phyloP scores from a whole-genome alignment of 2,888 invertebrate species.

The Lithophane socia region DNA sequence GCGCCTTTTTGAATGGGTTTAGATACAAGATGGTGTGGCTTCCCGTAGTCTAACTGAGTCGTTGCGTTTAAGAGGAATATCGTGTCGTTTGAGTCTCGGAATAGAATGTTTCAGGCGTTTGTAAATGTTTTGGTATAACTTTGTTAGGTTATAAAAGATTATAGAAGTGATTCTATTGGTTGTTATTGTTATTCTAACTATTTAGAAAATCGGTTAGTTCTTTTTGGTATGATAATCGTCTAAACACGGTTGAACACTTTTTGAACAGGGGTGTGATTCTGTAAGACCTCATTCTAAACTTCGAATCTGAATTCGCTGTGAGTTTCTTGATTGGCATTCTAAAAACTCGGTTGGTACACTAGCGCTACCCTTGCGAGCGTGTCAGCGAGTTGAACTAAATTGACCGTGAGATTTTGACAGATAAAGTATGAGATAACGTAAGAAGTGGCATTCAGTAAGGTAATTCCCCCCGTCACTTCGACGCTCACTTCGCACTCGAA shows the following conservation, averaged over 20 bases:
- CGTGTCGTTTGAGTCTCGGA: slow-evolving; percentile 54
- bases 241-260: not conserved
- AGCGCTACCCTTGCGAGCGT: too few relatives aligned
- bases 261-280: not conserved
- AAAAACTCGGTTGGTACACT: too few relatives aligned
- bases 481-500: too few relatives aligned
- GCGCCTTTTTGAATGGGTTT: slow-evolving; percentile 16
- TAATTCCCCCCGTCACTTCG: too few relatives aligned
- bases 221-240: not conserved
- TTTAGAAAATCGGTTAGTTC: not conserved
- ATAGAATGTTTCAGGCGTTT: slow-evolving; percentile 51
- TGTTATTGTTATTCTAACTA: not conserved
- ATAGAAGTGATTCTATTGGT: not conserved
- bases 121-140: slow-evolving; percentile 17
- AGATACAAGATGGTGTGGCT: slow-evolving; percentile 28
- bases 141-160: not conserved
- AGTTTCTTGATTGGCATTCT: too few relatives aligned
- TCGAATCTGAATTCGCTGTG: too few relatives aligned
- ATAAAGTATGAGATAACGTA: too few relatives aligned
- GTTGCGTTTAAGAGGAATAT: slow-evolving; percentile 60
- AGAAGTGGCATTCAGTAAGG: too few relatives aligned
- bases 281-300: too few relatives aligned
- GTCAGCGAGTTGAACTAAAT: too few relatives aligned
- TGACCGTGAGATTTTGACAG: too few relatives aligned
- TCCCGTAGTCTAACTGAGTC: slow-evolving; percentile 57